phyloP scores from a whole-genome alignment of 1,140 invertebrate species.

The Sweltsa coloradensis region DNA sequence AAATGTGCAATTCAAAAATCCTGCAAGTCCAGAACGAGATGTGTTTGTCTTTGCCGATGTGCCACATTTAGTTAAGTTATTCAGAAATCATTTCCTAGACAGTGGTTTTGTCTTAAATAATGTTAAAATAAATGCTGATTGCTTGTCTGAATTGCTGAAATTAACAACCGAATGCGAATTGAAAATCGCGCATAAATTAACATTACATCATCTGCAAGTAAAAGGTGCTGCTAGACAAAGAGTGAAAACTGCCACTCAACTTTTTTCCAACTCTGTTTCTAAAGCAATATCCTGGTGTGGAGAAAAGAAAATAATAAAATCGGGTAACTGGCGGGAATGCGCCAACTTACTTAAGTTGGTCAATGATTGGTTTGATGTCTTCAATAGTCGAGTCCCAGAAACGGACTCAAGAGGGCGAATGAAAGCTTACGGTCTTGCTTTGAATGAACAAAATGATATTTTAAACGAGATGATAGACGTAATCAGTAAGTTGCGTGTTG shows the following conservation, averaged over 20 bases:
- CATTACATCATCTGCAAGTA: slow-evolving; percentile 1
- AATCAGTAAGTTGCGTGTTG: background rate
- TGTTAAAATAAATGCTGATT: background rate
- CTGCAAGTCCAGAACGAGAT: slow-evolving; percentile 2
- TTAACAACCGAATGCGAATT: slow-evolving; percentile 5
- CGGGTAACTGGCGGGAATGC: background rate
- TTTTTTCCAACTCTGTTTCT: slow-evolving; percentile 11
- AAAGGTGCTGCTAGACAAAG: slow-evolving; percentile 10
- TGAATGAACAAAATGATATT: slow-evolving; percentile 8
- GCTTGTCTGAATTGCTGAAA: background rate
- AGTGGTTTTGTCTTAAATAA: slow-evolving; percentile 2
- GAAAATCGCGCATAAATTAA: too few species aligned
- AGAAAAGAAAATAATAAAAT: background rate
- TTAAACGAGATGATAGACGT: background rate
- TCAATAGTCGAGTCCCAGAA: slow-evolving; percentile 9
- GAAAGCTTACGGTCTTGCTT: slow-evolving; percentile 1
- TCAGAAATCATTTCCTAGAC: slow-evolving; percentile 13
- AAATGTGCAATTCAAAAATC: slow-evolving; percentile 5
- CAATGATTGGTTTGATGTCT: slow-evolving; percentile 13
- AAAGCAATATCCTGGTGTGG: slow-evolving; percentile 9
- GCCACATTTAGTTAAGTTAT: slow-evolving; percentile 12
- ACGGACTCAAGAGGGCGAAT: too few species aligned
- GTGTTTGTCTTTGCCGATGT: slow-evolving; percentile 15
- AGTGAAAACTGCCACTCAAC: slow-evolving; percentile 7
- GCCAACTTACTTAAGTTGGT: slow-evolving; percentile 10